A percentile compares a stretch with the other conserved stretches of the same genome.
phyloP scores from a whole-genome alignment of 2,113 vertebrate genomes.

The Polyodon spathula region DNA sequence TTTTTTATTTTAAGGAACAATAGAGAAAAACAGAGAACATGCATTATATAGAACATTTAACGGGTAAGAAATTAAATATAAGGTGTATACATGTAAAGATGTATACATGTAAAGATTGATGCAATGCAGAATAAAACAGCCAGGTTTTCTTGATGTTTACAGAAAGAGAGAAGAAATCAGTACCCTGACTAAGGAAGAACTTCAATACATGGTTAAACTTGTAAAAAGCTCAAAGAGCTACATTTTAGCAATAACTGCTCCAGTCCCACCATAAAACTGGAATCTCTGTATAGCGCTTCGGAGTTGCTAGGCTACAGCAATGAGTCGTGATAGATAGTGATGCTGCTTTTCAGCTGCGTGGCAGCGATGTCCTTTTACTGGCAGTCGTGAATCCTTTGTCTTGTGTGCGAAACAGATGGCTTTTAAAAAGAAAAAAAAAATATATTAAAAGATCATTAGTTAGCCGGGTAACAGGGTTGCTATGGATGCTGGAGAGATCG shows the following conservation, averaged over 20 bases:
- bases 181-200: too few species aligned
- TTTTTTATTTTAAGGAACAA: too few species aligned
- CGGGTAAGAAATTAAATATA: too few species aligned
- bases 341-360: neutral
- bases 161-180: too few species aligned
- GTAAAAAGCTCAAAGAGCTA: too few species aligned
- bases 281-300: neutral
- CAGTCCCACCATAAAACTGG: neutral
- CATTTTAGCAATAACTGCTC: neutral
- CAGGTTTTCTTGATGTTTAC: too few species aligned
- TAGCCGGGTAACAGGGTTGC: constrained; percentile 16
- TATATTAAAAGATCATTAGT: constrained; percentile 12
- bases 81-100: too few species aligned
- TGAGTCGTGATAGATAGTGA: constrained; percentile 13
- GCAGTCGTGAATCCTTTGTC: neutral
- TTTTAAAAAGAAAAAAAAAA: constrained; percentile 14
- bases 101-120: too few species aligned
- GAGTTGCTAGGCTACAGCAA: constrained; percentile 14
- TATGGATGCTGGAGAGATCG: constrained; percentile 16
- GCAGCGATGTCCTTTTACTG: constrained; percentile 6
- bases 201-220: too few species aligned
- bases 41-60: too few species aligned
- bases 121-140: too few species aligned
- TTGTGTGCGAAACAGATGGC: constrained; percentile 10
- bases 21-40: too few species aligned